Conservation (phyloP, 2,888 invertebrate species). For the Drosophila lutescens region DNA sequence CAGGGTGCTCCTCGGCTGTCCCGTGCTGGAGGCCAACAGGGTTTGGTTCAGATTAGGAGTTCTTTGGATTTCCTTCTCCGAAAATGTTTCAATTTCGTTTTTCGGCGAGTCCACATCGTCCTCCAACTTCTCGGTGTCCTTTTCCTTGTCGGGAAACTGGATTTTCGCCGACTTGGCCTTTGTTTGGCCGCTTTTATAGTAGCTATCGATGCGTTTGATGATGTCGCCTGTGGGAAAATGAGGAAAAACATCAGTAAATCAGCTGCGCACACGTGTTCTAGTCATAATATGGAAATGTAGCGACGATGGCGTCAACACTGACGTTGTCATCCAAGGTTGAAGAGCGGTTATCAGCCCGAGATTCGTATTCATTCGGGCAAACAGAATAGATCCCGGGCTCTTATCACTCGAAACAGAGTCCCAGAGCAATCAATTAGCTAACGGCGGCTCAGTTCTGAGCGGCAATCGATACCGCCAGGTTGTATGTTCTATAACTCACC, state of each 20-base stretch:
- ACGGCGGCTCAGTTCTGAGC: conserved; percentile 26
- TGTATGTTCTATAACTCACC: conserved; percentile 67
- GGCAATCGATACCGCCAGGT: conserved; percentile 36
- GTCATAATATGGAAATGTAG: neutral
- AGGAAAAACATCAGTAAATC: conserved; percentile 4
- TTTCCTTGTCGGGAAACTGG: conserved; percentile 70
- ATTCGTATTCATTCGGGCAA: conserved; percentile 47
- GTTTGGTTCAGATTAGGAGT: conserved; percentile 60
- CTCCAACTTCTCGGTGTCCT: conserved; percentile 48
- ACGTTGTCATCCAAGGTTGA: conserved; percentile 63
- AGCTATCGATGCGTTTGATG: conserved; percentile 79
- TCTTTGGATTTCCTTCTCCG: conserved; percentile 67
- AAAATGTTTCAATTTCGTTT: conserved; percentile 81
- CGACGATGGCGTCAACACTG: conserved; percentile 58
- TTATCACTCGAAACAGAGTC: conserved; percentile 22
- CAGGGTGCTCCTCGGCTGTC: conserved; percentile 50
- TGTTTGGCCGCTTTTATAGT: conserved; percentile 64
- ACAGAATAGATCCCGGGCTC: conserved; percentile 11
- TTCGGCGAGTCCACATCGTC: conserved; percentile 65
- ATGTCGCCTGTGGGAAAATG: conserved; percentile 72
- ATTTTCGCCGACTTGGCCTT: conserved; percentile 59
- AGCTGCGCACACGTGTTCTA: conserved; percentile 27
- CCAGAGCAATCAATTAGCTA: conserved; percentile 9
- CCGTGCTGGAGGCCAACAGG: conserved; percentile 45
- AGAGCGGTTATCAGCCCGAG: conserved; percentile 63